These are phyloP conservation scores for Octonoba sinensis DNA, from an alignment of 2,888 invertebrate species.

Conservation along the genomic window DNA sequence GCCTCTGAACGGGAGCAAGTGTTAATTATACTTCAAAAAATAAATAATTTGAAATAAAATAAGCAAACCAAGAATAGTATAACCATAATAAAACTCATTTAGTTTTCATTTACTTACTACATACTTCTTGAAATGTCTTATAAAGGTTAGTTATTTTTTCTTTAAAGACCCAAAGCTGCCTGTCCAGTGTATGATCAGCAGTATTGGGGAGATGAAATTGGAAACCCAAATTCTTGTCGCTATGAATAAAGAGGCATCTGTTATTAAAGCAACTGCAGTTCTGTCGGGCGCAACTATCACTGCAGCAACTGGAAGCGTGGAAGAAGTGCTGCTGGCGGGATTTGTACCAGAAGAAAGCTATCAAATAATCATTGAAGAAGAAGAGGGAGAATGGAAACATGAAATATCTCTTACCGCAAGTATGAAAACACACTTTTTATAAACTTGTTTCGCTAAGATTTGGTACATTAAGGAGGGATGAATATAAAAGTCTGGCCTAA, in stretches of 20 bases:
- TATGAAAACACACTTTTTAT: neutral
- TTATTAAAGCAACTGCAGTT: slow-evolving; percentile 2
- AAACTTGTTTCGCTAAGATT: too few relatives aligned
- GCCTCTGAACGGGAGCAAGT: too few relatives aligned
- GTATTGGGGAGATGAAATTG: slow-evolving; percentile 16
- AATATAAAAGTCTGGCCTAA: too few relatives aligned
- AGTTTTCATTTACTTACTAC: neutral
- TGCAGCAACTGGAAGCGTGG: slow-evolving; percentile 2
- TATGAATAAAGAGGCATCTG: neutral
- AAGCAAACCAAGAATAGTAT: too few relatives aligned
- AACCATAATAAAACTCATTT: too few relatives aligned
- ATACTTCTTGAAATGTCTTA: neutral
- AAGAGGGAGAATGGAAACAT: slow-evolving; percentile 32
- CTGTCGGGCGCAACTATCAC: neutral
- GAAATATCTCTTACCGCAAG: slow-evolving; percentile 23
- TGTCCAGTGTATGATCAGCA: slow-evolving; percentile 13
- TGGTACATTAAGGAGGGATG: too few relatives aligned
- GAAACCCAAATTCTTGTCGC: slow-evolving; percentile 40
- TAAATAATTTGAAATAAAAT: too few relatives aligned
- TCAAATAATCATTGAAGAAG: slow-evolving; percentile 13
- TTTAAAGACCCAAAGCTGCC: slow-evolving; percentile 41
- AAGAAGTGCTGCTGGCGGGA: neutral
- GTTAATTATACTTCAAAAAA: too few relatives aligned
- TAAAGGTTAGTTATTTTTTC: neutral
- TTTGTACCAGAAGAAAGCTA: slow-evolving; percentile 32